phyloP scores from a whole-genome alignment of 2,113 vertebrate species.

The Dromiciops gliroides region DNA sequence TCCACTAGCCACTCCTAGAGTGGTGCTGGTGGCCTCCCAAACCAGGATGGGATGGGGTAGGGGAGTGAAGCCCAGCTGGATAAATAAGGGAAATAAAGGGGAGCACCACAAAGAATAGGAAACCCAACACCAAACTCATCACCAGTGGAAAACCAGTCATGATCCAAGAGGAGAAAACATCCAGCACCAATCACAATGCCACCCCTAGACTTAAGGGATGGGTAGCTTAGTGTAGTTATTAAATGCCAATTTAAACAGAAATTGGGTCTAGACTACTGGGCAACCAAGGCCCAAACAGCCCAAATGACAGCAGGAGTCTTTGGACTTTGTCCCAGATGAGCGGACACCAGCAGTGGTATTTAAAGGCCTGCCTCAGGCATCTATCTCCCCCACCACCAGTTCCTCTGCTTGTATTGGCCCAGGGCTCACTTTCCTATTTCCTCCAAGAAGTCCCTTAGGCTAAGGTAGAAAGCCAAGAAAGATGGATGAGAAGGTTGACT shows the following conservation, averaged over 20 bases:
- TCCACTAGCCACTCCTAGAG: constrained; percentile 43
- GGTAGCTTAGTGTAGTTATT: background rate
- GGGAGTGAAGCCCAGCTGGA: constrained; percentile 48
- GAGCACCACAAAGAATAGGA: constrained; percentile 56
- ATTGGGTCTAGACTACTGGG: background rate
- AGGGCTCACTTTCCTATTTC: constrained; percentile 62
- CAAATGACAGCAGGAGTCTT: background rate
- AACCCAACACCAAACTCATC: background rate
- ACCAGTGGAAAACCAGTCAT: background rate
- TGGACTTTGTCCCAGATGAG: background rate
- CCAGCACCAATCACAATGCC: background rate
- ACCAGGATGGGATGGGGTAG: background rate
- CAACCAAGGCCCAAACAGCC: background rate
- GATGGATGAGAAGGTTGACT: constrained; percentile 55
- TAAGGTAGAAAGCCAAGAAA: constrained; percentile 40
- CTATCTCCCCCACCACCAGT: constrained; percentile 56
- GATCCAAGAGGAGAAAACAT: background rate
- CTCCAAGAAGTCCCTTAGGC: constrained; percentile 59
- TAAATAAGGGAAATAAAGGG: background rate
- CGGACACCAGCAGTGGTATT: constrained; percentile 57
- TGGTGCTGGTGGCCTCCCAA: constrained; percentile 59
- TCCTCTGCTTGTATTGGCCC: constrained; percentile 46
- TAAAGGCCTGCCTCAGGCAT: constrained; percentile 46
- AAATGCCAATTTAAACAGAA: constrained; percentile 35
- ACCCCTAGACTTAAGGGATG: background rate